These are phyloP conservation scores for Cynoglossus semilaevis DNA, from an alignment of 2,113 vertebrate genomes.

Conservation along the genomic window DNA sequence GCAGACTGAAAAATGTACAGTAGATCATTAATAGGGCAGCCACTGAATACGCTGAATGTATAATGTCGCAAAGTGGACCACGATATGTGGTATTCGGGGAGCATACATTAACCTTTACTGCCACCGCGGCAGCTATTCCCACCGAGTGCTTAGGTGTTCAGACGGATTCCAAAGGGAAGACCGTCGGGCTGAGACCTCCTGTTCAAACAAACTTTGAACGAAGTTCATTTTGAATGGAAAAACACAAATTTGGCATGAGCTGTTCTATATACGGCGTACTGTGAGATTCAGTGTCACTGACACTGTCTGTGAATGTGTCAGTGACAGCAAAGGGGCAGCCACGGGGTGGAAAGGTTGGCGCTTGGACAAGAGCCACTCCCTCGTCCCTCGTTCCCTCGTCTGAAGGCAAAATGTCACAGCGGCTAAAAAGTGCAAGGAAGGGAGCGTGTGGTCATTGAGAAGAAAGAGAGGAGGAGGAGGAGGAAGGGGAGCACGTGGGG, in stretches of 20 bases:
- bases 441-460: constrained; percentile 6
- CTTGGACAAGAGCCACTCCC: constrained; percentile 60
- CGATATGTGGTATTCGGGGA: constrained; percentile 65
- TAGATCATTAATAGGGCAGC: constrained; percentile 48
- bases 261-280: neutral
- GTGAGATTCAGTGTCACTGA: constrained; percentile 11
- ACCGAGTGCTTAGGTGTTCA: constrained; percentile 44
- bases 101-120: constrained; percentile 76
- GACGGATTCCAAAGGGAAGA: constrained; percentile 38
- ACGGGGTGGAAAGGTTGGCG: constrained; percentile 60
- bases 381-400: constrained; percentile 20
- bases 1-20: constrained; percentile 51
- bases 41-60: constrained; percentile 60
- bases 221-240: neutral
- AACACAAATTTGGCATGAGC: neutral
- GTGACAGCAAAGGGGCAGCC: constrained; percentile 18
- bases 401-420: constrained; percentile 70
- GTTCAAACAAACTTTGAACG: constrained; percentile 21
- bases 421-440: constrained; percentile 11
- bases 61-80: constrained; percentile 54
- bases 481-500: constrained; percentile 2
- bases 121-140: constrained; percentile 54
- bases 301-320: constrained; percentile 30
- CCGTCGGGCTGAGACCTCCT: constrained; percentile 8
- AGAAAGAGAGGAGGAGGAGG: neutral